Percentiles rank a stretch among this genome's conserved stretches.
These are phyloP conservation scores for Eonycteris spelaea DNA, from an alignment of 2,113 vertebrate genomes.

Conservation along the genomic window DNA sequence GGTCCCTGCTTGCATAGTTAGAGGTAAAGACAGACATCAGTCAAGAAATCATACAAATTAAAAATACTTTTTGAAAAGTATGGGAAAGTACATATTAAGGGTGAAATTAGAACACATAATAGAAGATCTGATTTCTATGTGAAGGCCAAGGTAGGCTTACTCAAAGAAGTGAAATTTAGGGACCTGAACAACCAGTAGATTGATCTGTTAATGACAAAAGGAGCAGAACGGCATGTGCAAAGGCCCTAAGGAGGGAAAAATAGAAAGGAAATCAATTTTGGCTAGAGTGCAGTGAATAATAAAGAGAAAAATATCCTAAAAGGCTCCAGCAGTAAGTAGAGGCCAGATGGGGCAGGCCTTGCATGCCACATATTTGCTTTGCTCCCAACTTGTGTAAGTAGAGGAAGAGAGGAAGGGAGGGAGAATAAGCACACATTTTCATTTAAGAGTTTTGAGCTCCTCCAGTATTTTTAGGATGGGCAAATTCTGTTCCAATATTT, in stretches of 20 bases:
- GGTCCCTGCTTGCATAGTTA: neutral
- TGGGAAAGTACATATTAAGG: neutral
- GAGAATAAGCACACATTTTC: neutral
- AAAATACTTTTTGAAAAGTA: neutral
- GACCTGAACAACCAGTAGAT: neutral
- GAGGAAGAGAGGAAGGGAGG: neutral
- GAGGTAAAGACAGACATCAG: neutral
- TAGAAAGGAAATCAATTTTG: neutral
- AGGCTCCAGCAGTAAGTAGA: neutral
- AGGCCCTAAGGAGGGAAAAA: neutral
- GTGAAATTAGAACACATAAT: neutral
- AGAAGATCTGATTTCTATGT: neutral
- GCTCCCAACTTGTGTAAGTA: neutral
- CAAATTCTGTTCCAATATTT: neutral
- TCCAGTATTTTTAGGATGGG: neutral
- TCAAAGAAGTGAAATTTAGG: neutral
- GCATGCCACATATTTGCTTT: neutral
- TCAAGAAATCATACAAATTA: neutral
- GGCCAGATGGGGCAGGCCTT: neutral
- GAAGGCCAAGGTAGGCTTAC: neutral
- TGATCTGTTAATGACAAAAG: neutral
- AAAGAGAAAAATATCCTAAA: neutral
- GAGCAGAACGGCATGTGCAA: neutral
- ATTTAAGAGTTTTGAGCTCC: constrained; percentile 2
- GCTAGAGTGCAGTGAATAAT: neutral